phyloP scores from a whole-genome alignment of 1,140 invertebrate genomes.

The Drosophila athabasca region DNA sequence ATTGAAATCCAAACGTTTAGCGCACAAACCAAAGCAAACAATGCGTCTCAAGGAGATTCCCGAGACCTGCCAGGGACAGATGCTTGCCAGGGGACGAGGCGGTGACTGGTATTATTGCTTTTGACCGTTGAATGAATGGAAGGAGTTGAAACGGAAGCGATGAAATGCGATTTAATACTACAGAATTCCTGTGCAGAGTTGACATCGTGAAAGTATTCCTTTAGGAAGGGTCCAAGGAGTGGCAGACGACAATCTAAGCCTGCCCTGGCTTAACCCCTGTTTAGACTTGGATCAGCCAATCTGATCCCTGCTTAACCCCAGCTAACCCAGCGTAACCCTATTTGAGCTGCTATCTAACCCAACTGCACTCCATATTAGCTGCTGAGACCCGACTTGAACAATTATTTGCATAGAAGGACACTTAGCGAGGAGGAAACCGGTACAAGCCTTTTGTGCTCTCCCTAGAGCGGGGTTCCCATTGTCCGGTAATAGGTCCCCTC shows the following conservation, averaged over 20 bases:
- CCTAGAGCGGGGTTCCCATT: constrained; percentile 10
- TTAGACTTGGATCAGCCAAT: too few relatives aligned
- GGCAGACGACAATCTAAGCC: too few relatives aligned
- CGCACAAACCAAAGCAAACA: constrained; percentile 50
- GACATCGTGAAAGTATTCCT: neutral
- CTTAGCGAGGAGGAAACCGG: constrained; percentile 13
- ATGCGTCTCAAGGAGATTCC: constrained; percentile 20
- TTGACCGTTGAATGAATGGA: neutral
- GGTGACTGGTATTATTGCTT: constrained; percentile 3
- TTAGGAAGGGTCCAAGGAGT: neutral
- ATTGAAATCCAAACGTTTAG: constrained; percentile 63
- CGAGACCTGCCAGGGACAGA: neutral
- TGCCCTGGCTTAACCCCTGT: neutral
- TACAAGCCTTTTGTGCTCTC: neutral
- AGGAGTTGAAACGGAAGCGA: neutral
- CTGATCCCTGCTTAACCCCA: neutral
- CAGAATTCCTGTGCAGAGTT: neutral
- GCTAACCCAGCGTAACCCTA: neutral
- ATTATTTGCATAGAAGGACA: constrained; percentile 41
- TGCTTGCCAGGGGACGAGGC: constrained; percentile 1
- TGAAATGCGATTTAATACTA: neutral
- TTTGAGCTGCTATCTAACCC: too few relatives aligned
- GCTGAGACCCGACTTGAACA: constrained; percentile 5
- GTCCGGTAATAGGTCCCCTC: constrained; percentile 37
- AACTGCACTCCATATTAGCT: constrained; percentile 7